Evolutionary conservation across 2,113 vertebrate species (phyloP), one percentile per base, ranked within the genome.

Genomic region (Eretmochelys imbricata): DNA sequence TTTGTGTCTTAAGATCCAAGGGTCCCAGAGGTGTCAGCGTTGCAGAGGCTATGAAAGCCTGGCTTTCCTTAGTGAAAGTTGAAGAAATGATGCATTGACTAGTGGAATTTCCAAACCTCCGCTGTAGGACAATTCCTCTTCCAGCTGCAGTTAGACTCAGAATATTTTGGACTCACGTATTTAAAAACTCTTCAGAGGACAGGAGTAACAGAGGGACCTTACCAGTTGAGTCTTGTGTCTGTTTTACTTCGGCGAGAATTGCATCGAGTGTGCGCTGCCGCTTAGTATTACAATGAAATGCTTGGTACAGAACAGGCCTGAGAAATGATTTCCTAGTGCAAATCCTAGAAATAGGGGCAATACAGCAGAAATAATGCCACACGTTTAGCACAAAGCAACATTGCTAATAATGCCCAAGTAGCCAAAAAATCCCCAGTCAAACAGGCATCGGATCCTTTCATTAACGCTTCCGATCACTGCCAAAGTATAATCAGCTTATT

Each of bases 401-500:
- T 72, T 88, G 84, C 79, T 82, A 24, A 0, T 81, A 72, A 25
- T 3, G 29, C 79, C 10, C 0, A 48, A 78, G 25, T 14, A 57
- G 91, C 78, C 89, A 20, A 78, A 86, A 55, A 76, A 42, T 22
- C 91, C 93, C 46, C 72, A 35, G 14, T 9, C 72, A 76, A 49
- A 53, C 19, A 10, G 91, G 59, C 94, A 79, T 51, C 65, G 78
- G 24, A 35, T 27, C 83, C 87, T 90, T 90, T 62, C 62, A 8
- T 91, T 93, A n/a, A 85, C 78, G 83, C 84, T 86, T 79, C 93
- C 22, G 27, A 2, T 78, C 25, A 0, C 46, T 79, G 84, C 91
- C 95, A 85, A 91, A 91, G 46, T 53, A 88, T 94, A 94, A 97
- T 96, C 62, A 6, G 92, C 93, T 96, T 95, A 95, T 96, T 94